Evolutionary conservation across 2,888 invertebrate genomes (phyloP), one percentile per base, ranked within the genome.

Genomic region (Melieria crassipennis): DNA sequence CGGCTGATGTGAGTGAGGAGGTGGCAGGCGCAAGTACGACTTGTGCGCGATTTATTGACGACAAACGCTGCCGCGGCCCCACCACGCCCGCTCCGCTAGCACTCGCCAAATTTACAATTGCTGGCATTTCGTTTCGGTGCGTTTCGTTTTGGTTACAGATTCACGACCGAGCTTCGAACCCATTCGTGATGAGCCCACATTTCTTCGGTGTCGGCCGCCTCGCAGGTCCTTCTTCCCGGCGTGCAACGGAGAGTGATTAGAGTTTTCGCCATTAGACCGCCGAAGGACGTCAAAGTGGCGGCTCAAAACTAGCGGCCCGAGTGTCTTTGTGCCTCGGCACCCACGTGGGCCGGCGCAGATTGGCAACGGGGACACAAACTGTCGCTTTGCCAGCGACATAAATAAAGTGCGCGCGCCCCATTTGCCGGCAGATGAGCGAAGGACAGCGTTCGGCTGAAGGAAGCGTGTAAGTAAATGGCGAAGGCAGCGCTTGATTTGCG

Each of bases 41-140:
- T 80, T 79, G 76, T 79, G 74, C 78, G 85, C 84, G 85, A 87
- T 87, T 86, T 87, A 87, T 86, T 86, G 86, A 86, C 85, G 84
- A 86, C 85, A 85, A 63, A 55, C 50, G 70, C 68, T 71, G 67
- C 66, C 58, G 61, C 56, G 69, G 6, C 52, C 4, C 30, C 30
- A 30, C 2, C 30, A 30, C 30, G 57, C 60, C 42, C 6, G 11
- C 50, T 1, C 45, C 5, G 4, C 47, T 46, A 13, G 13, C 3
- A 9, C 50, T 48, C 11, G 7, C 47, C 4, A 63, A 63, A 11
- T 62, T 69, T 55, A 62, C 68, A 69, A 62, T 62, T 68, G 68
- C 60, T 6, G 16, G 56, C 46, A 58, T 30, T 30, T 30, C 30
- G 69, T 58, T 56, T 65, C 56, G 48, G 46, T 10, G 13, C 48